Percentiles rank a stretch among this genome's conserved stretches.
phyloP scores from a whole-genome alignment of 2,113 vertebrate genomes.

The Lophura nycthemera region DNA sequence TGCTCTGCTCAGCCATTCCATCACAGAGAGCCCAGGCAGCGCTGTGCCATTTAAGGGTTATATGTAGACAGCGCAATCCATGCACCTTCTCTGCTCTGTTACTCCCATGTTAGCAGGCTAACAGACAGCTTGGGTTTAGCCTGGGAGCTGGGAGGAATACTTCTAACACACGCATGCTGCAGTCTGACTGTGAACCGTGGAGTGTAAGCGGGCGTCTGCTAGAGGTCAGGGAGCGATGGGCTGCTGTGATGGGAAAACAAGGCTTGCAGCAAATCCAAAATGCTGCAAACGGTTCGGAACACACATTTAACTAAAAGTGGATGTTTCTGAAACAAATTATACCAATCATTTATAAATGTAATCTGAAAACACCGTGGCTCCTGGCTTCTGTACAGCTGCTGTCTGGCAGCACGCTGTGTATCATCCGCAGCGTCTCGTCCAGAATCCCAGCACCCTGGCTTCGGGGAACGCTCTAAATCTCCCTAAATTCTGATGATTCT shows the following conservation, averaged over 20 bases:
- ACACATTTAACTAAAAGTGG: constrained; percentile 9
- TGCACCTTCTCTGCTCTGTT: constrained; percentile 29
- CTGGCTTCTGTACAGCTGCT: constrained; percentile 39
- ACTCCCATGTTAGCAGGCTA: constrained; percentile 60
- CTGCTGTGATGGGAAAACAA: background rate
- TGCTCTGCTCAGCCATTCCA: background rate
- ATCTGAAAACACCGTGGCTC: constrained; percentile 40
- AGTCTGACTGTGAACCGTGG: background rate
- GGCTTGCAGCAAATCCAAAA: background rate
- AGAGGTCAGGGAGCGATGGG: constrained; percentile 20
- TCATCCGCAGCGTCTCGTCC: constrained; percentile 50
- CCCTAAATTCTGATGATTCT: constrained; percentile 54
- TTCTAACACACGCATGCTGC: background rate
- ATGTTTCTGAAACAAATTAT: constrained; percentile 34
- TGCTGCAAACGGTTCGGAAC: background rate
- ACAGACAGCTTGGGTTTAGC: constrained; percentile 58
- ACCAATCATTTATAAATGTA: constrained; percentile 21
- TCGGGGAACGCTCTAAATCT: constrained; percentile 4
- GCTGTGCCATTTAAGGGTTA: background rate
- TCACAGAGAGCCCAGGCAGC: constrained; percentile 9
- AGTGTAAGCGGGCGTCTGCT: constrained; percentile 7
- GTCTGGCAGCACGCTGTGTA: constrained; percentile 46
- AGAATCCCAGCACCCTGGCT: constrained; percentile 43
- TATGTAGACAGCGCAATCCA: constrained; percentile 13
- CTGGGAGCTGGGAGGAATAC: constrained; percentile 54